Evolutionary conservation across 2,888 invertebrate species (phyloP), one percentile per base, ranked within the genome.

Genomic region (Boloria euphrosyne): DNA sequence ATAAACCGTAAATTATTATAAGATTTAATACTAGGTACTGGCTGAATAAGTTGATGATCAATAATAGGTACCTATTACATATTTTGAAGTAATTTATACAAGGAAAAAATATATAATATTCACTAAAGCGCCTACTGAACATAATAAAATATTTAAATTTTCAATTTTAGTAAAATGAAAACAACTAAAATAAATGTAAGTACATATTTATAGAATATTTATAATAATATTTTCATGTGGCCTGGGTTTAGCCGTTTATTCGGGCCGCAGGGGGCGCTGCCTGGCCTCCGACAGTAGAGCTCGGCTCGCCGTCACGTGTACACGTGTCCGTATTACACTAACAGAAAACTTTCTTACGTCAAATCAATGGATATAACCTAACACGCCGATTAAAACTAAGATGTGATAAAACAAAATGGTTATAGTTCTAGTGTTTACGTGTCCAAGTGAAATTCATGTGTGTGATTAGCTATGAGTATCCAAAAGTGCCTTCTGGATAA

Each of bases 351-450:
- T 92, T 92, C 82, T 90, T 91, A 91, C 90, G 90, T 89, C 88
- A 88, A 88, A 87, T 89, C 89, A 89, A 91, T 92, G 92, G 92
- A 91, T 92, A 91, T 91, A 92, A 92, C 92, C 90, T 92, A 92
- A 91, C 81, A 83, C 75, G 76, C 69, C 81, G 82, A 73, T 52
- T 54, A 74, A 74, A 73, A 80, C 73, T 80, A 84, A 81, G 84
- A 90, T 90, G 90, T 89, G 84, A 88, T 68, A 76, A 76, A 73
- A 75, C 73, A 74, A 69, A 73, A 86, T 83, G 58, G 85, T 82
- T 77, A 78, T 78, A 74, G 71, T 82, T 78, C 78, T 75, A 69
- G 82, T 78, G 73, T 72, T 87, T 85, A 62, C 66, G 71, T 76
- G 77, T 57, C 81, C 78, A 81, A 85, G 90, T 90, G 81, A 89